Percentiles rank a stretch among this genome's conserved stretches.
Evolutionary conservation across 30 jellyfish, hydroid and myxozoan species (phyloP).

Genomic region (Mastigias papua): DNA sequence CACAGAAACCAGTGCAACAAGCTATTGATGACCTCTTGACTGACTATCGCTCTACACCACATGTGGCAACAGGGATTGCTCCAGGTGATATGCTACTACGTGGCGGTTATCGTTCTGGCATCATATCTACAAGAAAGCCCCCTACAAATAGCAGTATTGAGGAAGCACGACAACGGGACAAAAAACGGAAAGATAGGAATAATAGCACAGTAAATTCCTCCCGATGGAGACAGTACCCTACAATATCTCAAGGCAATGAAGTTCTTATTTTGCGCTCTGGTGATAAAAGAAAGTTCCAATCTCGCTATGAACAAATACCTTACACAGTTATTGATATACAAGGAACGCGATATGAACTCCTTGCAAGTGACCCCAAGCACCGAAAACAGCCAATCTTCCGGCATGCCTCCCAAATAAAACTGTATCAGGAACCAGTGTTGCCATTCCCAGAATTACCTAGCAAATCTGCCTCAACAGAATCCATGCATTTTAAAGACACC

Average conservation of each 20-base stretch:
- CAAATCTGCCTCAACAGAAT: background rate
- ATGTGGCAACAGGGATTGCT: conserved; percentile 53
- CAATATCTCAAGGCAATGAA: conserved; percentile 28
- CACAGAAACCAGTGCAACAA: background rate
- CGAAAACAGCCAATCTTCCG: conserved; percentile 14
- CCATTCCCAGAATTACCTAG: background rate
- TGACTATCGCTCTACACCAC: conserved; percentile 41
- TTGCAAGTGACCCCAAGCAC: conserved; percentile 24
- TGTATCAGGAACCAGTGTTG: conserved; percentile 10
- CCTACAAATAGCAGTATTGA: background rate
- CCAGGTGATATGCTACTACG: conserved; percentile 66
- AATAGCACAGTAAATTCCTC: conserved; percentile 1
- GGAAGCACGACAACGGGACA: conserved; percentile 1
- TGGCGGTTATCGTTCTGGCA: conserved; percentile 36
- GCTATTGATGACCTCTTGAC: conserved; percentile 18
- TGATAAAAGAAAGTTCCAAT: conserved; percentile 3
- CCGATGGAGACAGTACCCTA: conserved; percentile 6
- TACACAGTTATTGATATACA: conserved; percentile 9
- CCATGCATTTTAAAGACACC: background rate
- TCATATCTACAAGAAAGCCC: conserved; percentile 16
- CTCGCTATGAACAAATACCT: conserved; percentile 18
- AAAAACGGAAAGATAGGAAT: background rate
- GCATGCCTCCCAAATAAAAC: conserved; percentile 18
- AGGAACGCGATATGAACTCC: conserved; percentile 11
- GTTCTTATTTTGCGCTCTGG: conserved; percentile 15